phyloP scores from a whole-genome alignment of 2,888 invertebrate species.

The Halocaridina rubra region DNA sequence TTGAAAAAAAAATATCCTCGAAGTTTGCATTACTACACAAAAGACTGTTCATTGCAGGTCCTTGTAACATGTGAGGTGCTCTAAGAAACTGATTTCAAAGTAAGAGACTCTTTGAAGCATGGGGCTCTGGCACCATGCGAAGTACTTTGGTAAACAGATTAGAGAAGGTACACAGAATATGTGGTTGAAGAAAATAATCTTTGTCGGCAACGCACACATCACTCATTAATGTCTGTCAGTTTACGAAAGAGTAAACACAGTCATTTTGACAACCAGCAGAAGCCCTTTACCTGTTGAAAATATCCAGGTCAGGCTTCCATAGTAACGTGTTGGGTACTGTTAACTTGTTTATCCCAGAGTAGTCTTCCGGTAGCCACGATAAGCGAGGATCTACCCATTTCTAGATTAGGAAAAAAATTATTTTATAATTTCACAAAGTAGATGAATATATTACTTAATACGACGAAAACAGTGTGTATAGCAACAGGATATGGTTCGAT shows the following conservation, averaged over 20 bases:
- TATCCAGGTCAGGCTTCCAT: constrained; percentile 51
- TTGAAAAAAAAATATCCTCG: no score
- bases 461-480: no score
- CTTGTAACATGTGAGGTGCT: no score
- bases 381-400: constrained; percentile 43
- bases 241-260: neutral
- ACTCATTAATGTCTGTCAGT: neutral
- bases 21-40: no score
- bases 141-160: neutral
- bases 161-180: neutral
- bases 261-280: neutral
- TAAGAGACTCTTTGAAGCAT: no score
- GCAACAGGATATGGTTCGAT: no score
- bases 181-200: neutral
- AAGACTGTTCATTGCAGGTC: no score
- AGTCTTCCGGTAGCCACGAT: constrained; percentile 9
- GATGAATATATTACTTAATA: no score
- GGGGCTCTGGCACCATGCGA: neutral
- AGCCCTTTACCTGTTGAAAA: constrained; percentile 50
- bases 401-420: neutral
- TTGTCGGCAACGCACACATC: neutral
- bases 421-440: no score
- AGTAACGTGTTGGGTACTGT: constrained; percentile 7
- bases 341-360: constrained; percentile 3
- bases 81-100: no score